phyloP scores from a whole-genome alignment of 2,797 vertebrate genomes.

The Sarcophilus harrisii region DNA sequence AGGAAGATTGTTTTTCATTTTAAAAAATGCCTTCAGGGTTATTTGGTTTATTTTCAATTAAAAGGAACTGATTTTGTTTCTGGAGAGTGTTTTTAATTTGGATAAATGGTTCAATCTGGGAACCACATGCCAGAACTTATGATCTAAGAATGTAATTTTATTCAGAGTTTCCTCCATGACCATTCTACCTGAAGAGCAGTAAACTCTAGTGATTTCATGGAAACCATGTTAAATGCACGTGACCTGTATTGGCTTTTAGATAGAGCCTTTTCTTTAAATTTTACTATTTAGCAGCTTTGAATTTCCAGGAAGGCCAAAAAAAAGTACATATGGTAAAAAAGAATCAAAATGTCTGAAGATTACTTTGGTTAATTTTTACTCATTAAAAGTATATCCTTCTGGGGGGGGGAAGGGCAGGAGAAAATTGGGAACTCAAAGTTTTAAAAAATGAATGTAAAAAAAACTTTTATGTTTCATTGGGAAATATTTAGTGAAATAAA shows the following conservation, averaged over 20 bases:
- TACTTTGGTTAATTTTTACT: conserved; percentile 70
- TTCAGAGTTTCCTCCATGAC: conserved; percentile 32
- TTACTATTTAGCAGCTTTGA: not conserved
- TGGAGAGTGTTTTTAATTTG: conserved; percentile 74
- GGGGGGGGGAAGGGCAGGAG: not conserved
- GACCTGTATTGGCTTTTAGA: not conserved
- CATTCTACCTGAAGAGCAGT: not conserved
- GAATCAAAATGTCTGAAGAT: not conserved
- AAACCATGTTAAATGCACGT: not conserved
- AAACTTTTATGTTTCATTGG: not conserved
- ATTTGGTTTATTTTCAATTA: conserved; percentile 74
- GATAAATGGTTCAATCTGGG: conserved; percentile 68
- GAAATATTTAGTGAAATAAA: not conserved
- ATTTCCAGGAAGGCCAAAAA: not conserved
- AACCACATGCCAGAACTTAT: conserved; percentile 28
- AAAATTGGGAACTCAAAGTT: not conserved
- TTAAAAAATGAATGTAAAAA: not conserved
- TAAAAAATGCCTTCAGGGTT: conserved; percentile 48
- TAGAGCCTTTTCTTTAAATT: not conserved
- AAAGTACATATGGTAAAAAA: not conserved
- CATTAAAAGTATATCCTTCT: not conserved
- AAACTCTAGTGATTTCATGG: not conserved
- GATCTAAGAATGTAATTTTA: conserved; percentile 38
- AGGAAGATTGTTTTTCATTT: conserved; percentile 63
- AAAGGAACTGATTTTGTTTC: conserved; percentile 71